These are phyloP conservation scores for Antennarius striatus DNA, from an alignment of 2,113 vertebrate genomes.

Conservation along the genomic window DNA sequence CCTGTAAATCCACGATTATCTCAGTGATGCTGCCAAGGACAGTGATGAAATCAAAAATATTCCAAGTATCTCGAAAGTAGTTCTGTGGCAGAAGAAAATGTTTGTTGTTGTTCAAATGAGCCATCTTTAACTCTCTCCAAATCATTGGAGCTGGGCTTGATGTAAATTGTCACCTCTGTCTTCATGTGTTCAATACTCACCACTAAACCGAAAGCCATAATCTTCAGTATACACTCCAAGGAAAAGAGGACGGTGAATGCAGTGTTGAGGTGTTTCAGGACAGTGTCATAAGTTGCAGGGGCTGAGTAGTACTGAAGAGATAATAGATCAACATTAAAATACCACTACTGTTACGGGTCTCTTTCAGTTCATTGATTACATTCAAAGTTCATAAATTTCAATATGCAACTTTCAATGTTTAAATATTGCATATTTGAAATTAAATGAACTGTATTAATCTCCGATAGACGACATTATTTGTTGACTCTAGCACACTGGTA, in stretches of 20 bases:
- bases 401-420: not conserved
- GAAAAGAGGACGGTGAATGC: constrained; percentile 98
- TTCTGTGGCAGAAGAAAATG: constrained; percentile 81
- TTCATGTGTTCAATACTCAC: constrained; percentile 75
- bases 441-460: no score
- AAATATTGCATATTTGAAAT: no score
- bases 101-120: not conserved
- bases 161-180: not conserved
- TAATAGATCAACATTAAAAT: not conserved
- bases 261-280: constrained; percentile 94
- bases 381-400: not conserved
- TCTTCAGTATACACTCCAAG: constrained; percentile 95
- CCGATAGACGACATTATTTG: no score
- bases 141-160: not conserved
- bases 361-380: not conserved
- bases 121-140: not conserved
- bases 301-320: constrained; percentile 91
- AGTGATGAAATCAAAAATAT: constrained; percentile 99
- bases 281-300: constrained; percentile 90
- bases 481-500: no score
- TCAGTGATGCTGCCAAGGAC: constrained; percentile 97
- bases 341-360: not conserved
- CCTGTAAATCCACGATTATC: constrained; percentile 90
- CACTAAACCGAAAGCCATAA: constrained; percentile 94
- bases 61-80: constrained; percentile 99